Evolutionary conservation across 2,888 invertebrate genomes (phyloP).

Genomic region (Mesorhabditis sp.): DNA sequence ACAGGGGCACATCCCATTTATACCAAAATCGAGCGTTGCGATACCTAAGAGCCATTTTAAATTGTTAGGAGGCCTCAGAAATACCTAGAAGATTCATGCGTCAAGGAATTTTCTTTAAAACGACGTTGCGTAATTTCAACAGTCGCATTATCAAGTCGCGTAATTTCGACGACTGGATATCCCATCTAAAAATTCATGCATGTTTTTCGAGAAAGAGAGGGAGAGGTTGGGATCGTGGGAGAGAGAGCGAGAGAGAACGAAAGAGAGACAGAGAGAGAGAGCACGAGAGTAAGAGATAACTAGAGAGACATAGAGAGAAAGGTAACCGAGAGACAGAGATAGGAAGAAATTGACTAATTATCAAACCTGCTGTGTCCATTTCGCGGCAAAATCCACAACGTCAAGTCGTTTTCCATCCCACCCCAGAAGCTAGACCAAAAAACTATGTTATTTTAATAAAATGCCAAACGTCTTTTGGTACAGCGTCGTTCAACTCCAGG

Average conservation of each 20-base stretch:
- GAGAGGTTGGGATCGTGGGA: too few species aligned
- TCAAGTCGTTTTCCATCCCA: slow-evolving; percentile 46
- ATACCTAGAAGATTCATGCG: neutral
- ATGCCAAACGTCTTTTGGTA: slow-evolving; percentile 10
- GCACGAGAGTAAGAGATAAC: too few species aligned
- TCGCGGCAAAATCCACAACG: slow-evolving; percentile 68
- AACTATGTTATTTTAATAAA: neutral
- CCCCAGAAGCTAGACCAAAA: slow-evolving; percentile 12
- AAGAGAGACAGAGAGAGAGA: too few species aligned
- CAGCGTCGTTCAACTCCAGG: slow-evolving; percentile 12
- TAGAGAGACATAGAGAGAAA: too few species aligned
- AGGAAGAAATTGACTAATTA: neutral
- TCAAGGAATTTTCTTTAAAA: slow-evolving; percentile 38
- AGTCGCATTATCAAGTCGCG: slow-evolving; percentile 36
- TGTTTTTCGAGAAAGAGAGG: neutral
- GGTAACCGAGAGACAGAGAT: too few species aligned
- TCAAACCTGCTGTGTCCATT: slow-evolving; percentile 77
- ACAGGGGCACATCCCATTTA: slow-evolving; percentile 55
- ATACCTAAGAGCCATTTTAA: slow-evolving; percentile 21
- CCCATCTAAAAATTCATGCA: slow-evolving; percentile 28
- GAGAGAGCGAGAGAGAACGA: too few species aligned
- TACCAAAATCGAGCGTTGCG: slow-evolving; percentile 49
- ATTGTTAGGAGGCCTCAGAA: neutral
- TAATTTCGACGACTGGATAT: slow-evolving; percentile 44
- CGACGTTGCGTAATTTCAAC: slow-evolving; percentile 46